These are phyloP conservation scores for Plusia festucae DNA, from an alignment of 2,888 invertebrate genomes.

Conservation along the genomic window DNA sequence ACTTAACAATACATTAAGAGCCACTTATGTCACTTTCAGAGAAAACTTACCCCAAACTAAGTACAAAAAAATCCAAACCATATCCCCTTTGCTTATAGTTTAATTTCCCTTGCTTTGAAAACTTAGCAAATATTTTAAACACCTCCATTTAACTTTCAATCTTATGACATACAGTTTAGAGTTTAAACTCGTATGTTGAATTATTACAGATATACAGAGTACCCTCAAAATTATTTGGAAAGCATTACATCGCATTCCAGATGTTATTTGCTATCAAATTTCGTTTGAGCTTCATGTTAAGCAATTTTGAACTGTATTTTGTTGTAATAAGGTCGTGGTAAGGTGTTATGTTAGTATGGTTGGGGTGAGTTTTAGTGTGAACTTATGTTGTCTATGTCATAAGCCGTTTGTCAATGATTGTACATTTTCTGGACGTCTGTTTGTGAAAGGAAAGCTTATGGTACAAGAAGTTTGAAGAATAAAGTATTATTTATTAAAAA, in stretches of 20 bases:
- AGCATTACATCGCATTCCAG: slow-evolving; percentile 79
- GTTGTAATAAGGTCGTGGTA: background rate
- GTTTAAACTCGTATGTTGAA: slow-evolving; percentile 5
- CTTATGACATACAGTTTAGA: rapidly evolving
- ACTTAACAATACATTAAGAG: slow-evolving; percentile 51
- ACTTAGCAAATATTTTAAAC: background rate
- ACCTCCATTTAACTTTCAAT: background rate
- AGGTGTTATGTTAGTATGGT: slow-evolving; percentile 17
- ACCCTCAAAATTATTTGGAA: slow-evolving; percentile 69
- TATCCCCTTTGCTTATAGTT: background rate
- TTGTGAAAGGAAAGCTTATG: slow-evolving; percentile 31
- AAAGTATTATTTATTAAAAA: background rate
- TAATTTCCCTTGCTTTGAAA: background rate
- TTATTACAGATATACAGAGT: slow-evolving; percentile 44
- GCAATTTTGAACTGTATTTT: background rate
- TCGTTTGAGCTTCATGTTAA: slow-evolving; percentile 15
- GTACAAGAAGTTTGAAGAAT: background rate
- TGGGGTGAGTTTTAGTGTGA: slow-evolving; percentile 64
- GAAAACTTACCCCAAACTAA: slow-evolving; percentile 11
- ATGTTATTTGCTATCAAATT: slow-evolving; percentile 63
- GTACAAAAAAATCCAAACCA: slow-evolving; percentile 12
- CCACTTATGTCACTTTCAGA: slow-evolving; percentile 53
- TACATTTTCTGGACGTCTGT: slow-evolving; percentile 55
- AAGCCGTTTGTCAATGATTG: slow-evolving; percentile 75
- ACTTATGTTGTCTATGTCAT: slow-evolving; percentile 75